Base-by-base conservation (phyloP, 2,113 vertebrate genomes). In the Archilochus colubris region DNA sequence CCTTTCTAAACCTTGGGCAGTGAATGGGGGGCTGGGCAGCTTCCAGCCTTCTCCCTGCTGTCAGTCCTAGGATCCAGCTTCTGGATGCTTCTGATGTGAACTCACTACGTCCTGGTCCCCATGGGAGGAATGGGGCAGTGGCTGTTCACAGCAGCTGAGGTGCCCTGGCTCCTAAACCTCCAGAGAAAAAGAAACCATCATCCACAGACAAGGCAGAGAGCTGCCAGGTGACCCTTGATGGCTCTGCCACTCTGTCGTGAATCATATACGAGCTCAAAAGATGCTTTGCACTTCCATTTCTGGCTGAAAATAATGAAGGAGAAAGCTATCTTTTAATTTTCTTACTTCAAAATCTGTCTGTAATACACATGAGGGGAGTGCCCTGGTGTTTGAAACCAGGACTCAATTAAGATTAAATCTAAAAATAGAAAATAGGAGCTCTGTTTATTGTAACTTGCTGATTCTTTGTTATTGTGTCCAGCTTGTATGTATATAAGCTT, bases 51-150 rank as follows among this genome's bases (percentile, higher is more conserved):
- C 25, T 62, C 24, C 4, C 50, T 19, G 40, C 7, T 25, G 6
- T 36, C 50, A 54, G 55, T 25, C 22, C 33, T 23, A 1, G 1
- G 23, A 38, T 15, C 12, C 7, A n/a, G 24, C 12, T 84, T 44
- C 9, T 33, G n/a, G 58, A 10, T 75, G 24, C 4, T 38, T n/a
- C 55, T 21, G 14, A 14, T 3, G 53, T 51, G 22, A 5, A 15
- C 14, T 21, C 48, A 27, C 7, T 30, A 43, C 16, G 1, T 8
- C 38, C 6, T n/a, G 22, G 14, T 57, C 12, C 33, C 57, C 36
- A 5, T 0, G 1, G n/a, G 44, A 67, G 54, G n/a, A 50, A 21
- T 3, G 33, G 16, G 36, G 19, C n/a, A 1, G 0, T 1, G 36
- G 54, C 24, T 36, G 14, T 38, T 46, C 48, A 16, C 16, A 73